Percentiles rank a stretch among this genome's conserved stretches.
These are phyloP conservation scores for Orius insidiosus DNA, from an alignment of 1,140 invertebrate genomes.

Conservation along the genomic window DNA sequence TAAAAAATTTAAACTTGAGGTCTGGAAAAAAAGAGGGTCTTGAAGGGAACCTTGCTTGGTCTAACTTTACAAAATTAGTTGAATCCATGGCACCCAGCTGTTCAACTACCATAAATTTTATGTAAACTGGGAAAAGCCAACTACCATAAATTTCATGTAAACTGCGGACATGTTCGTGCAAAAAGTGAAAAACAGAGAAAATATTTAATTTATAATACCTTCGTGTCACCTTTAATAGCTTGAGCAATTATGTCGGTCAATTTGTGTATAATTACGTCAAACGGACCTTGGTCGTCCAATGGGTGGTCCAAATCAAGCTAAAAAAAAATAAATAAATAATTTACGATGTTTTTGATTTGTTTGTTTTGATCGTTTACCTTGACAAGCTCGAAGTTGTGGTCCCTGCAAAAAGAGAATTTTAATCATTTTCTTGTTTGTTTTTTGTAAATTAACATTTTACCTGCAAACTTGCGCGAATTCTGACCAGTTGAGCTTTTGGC, in stretches of 20 bases:
- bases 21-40: too few relatives aligned
- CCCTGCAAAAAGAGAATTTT: slow-evolving; percentile 24
- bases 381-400: slow-evolving; percentile 47
- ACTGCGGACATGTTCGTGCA: too few relatives aligned
- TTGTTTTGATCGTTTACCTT: slow-evolving; percentile 36
- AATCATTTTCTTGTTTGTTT: slow-evolving; percentile 3
- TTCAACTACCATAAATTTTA: too few relatives aligned
- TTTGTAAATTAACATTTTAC: slow-evolving; percentile 21
- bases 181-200: slow-evolving; percentile 4
- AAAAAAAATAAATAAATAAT: slow-evolving; percentile 23
- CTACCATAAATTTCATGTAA: too few relatives aligned
- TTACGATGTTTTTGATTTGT: too few relatives aligned
- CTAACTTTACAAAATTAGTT: too few relatives aligned
- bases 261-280: slow-evolving; percentile 70
- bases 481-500: slow-evolving; percentile 60
- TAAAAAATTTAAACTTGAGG: too few relatives aligned
- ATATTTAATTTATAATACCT: slow-evolving; percentile 31
- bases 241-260: slow-evolving; percentile 63
- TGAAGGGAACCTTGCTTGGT: too few relatives aligned
- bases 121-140: too few relatives aligned
- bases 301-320: slow-evolving; percentile 54
- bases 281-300: slow-evolving; percentile 60
- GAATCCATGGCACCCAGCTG: too few relatives aligned
- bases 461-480: slow-evolving; percentile 45
- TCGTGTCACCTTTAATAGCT: slow-evolving; percentile 48